Evolutionary conservation across 2,113 vertebrate species (phyloP).

Genomic region (Natator depressus): DNA sequence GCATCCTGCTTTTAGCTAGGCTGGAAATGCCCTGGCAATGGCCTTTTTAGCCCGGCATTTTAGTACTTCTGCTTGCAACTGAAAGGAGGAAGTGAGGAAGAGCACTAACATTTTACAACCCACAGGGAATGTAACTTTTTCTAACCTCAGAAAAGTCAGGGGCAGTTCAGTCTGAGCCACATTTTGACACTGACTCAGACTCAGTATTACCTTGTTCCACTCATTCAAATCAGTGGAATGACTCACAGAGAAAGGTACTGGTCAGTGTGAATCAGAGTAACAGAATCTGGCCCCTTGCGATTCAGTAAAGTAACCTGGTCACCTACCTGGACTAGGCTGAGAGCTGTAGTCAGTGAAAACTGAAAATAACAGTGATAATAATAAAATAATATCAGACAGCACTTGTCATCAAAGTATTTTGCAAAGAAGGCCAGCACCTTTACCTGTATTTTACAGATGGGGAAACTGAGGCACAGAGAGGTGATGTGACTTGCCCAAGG

Average conservation of each 20-base stretch:
- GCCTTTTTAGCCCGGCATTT: not conserved
- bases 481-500: not conserved
- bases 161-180: too few species aligned
- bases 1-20: not conserved
- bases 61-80: not conserved
- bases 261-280: not conserved
- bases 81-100: not conserved
- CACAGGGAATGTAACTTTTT: not conserved
- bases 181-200: not conserved
- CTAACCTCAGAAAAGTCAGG: not conserved
- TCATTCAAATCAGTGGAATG: too few species aligned
- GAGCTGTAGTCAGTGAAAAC: not conserved
- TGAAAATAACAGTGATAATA: not conserved
- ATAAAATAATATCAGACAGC: not conserved
- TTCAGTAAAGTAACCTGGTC: not conserved
- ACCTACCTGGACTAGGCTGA: too few species aligned
- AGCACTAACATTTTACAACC: not conserved
- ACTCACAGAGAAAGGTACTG: not conserved
- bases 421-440: not conserved
- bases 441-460: not conserved
- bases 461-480: not conserved
- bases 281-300: too few species aligned
- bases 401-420: not conserved
- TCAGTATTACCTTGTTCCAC: not conserved
- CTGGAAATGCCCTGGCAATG: constrained; percentile 45